phyloP scores from a whole-genome alignment of 1,140 invertebrate species.

The Euura lappo region DNA sequence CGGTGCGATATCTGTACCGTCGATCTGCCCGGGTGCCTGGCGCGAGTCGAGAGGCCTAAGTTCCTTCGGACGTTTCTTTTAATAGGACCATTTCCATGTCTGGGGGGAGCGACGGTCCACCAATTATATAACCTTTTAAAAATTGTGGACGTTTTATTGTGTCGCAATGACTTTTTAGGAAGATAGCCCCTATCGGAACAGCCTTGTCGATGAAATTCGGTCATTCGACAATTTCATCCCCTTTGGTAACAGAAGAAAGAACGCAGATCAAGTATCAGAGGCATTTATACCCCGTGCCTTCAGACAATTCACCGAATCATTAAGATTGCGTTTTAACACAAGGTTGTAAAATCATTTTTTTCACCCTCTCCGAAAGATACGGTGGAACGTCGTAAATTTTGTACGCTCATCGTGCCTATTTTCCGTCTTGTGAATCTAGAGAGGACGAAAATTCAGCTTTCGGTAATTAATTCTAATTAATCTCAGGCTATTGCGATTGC shows the following conservation, averaged over 20 bases:
- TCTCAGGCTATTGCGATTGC: neutral
- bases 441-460: no score
- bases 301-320: no score
- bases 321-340: no score
- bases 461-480: neutral
- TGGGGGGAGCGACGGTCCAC: neutral
- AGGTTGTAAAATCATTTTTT: neutral
- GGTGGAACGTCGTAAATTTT: neutral
- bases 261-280: neutral
- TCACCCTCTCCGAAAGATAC: neutral
- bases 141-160: neutral
- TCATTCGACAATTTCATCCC: no score
- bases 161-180: neutral
- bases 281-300: no score
- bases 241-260: neutral
- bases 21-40: neutral
- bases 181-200: neutral
- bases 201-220: no score
- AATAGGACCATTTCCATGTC: neutral
- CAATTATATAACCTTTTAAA: conserved; percentile 7
- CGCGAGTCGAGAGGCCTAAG: neutral
- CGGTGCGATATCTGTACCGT: neutral
- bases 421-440: no score
- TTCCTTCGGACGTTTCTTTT: neutral
- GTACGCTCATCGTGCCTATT: no score